phyloP scores from a whole-genome alignment of 2,113 vertebrate species.

The Chaetodon trifascialis region DNA sequence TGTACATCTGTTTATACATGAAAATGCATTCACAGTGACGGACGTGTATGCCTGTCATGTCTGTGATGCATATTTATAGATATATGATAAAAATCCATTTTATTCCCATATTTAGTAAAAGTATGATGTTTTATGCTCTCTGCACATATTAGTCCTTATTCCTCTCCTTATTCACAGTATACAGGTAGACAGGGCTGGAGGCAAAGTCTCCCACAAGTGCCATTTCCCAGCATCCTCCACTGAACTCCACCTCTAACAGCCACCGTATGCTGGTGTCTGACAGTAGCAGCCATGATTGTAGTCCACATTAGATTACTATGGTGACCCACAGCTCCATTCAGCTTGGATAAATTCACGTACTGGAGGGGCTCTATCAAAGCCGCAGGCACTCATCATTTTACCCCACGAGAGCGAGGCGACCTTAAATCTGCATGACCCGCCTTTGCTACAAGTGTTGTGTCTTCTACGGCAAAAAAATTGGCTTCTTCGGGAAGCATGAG shows the following conservation, averaged over 20 bases:
- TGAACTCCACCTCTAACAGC: slow-evolving; percentile 56
- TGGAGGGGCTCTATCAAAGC: slow-evolving; percentile 13
- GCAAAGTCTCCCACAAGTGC: slow-evolving; percentile 81
- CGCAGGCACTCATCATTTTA: slow-evolving; percentile 34
- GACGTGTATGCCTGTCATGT: slow-evolving; percentile 60
- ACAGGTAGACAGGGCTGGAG: slow-evolving; percentile 77
- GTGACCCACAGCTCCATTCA: slow-evolving; percentile 26
- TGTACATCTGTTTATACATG: slow-evolving; percentile 81
- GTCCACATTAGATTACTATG: slow-evolving; percentile 43
- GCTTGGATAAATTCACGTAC: slow-evolving; percentile 3
- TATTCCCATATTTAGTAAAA: slow-evolving; percentile 78
- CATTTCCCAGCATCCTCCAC: slow-evolving; percentile 76
- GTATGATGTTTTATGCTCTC: slow-evolving; percentile 70
- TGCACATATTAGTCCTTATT: slow-evolving; percentile 62
- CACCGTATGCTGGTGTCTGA: slow-evolving; percentile 49
- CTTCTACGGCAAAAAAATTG: background rate
- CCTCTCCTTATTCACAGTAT: slow-evolving; percentile 60
- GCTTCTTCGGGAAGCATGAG: slow-evolving; percentile 22
- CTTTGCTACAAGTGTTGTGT: slow-evolving; percentile 30
- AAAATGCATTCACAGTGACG: slow-evolving; percentile 66
- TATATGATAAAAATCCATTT: slow-evolving; percentile 79
- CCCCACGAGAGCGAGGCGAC: slow-evolving; percentile 11
- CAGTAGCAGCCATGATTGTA: slow-evolving; percentile 69
- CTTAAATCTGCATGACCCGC: slow-evolving; percentile 43
- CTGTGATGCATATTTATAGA: slow-evolving; percentile 80